Conservation (phyloP, 2,113 vertebrate genomes). For the Sprattus sprattus region DNA sequence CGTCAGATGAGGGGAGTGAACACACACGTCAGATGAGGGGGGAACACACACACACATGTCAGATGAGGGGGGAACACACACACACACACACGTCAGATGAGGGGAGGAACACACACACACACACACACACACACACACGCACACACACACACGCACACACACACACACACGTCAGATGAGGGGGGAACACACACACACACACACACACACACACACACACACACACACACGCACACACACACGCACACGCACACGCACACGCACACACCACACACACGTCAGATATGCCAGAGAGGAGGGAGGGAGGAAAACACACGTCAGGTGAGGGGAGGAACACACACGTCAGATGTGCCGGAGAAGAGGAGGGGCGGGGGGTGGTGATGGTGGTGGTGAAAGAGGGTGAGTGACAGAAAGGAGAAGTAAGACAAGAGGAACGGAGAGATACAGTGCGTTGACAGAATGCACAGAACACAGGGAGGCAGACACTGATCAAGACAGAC, state of each 20-base stretch:
- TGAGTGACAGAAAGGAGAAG: not conserved
- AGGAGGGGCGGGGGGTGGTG: constrained; percentile 4
- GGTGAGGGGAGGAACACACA: too few species aligned
- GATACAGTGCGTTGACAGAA: not conserved
- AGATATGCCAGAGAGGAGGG: not conserved
- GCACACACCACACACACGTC: not conserved
- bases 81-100: not conserved
- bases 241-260: not conserved
- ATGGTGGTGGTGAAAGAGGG: constrained; percentile 17
- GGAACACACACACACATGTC: too few species aligned
- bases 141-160: not conserved
- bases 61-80: too few species aligned
- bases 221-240: not conserved
- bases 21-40: not conserved
- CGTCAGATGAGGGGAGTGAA: too few species aligned
- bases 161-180: not conserved
- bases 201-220: not conserved
- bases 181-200: too few species aligned
- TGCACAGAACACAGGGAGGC: too few species aligned
- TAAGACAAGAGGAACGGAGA: not conserved
- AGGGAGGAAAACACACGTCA: not conserved
- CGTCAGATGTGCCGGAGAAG: not conserved
- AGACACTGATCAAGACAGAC: too few species aligned
- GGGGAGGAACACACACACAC: not conserved
- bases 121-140: too few species aligned